Conservation (phyloP, 2,888 invertebrate species). For the Homarus gammarus region DNA sequence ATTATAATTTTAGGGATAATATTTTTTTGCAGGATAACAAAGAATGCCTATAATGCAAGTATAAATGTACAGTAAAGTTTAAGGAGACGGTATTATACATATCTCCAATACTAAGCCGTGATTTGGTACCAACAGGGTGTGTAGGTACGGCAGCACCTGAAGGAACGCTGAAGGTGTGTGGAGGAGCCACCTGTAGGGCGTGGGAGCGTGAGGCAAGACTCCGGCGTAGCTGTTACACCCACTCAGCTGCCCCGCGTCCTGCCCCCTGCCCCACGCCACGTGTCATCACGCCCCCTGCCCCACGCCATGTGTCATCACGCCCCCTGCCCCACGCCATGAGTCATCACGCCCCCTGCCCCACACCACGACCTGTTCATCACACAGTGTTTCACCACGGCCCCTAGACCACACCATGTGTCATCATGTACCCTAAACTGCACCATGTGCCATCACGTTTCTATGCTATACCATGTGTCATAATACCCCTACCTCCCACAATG, state of each 20-base stretch:
- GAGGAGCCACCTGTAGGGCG: background rate
- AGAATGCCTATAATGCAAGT: too few relatives aligned
- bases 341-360: constrained; percentile 35
- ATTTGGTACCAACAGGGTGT: too few relatives aligned
- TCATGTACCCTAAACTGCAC: too few relatives aligned
- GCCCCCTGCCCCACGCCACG: constrained; percentile 40
- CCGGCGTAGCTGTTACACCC: constrained; percentile 69
- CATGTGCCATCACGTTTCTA: too few relatives aligned
- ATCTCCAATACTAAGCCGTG: too few relatives aligned
- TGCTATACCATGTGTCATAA: too few relatives aligned
- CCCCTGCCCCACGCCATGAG: constrained; percentile 17
- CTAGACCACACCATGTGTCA: background rate
- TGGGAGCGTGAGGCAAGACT: constrained; percentile 73
- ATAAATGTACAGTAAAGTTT: too few relatives aligned
- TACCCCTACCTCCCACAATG: too few relatives aligned
- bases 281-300: background rate
- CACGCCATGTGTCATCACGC: constrained; percentile 19
- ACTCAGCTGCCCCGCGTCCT: constrained; percentile 69
- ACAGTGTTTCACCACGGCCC: background rate
- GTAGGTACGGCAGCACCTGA: too few relatives aligned
- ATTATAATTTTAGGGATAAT: too few relatives aligned
- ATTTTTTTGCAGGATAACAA: too few relatives aligned
- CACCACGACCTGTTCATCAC: constrained; percentile 52
- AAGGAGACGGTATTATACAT: too few relatives aligned
- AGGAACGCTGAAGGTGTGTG: background rate